A percentile compares a stretch with the other conserved stretches of the same genome.
Evolutionary conservation across 2,888 invertebrate species (phyloP).

Genomic region (Tetranychus truncatus): DNA sequence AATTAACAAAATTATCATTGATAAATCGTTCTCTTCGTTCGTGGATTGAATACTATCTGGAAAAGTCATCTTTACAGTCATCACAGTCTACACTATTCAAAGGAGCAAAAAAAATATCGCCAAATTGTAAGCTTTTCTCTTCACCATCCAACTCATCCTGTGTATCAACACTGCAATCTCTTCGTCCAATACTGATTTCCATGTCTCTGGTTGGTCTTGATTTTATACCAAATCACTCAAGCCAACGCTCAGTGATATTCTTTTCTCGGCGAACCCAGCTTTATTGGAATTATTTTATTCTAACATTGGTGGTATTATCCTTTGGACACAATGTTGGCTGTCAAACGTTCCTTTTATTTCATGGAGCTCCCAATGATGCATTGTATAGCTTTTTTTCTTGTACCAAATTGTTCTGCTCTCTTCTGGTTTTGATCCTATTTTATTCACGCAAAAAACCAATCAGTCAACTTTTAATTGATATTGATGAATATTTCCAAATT

Average conservation of each 20-base stretch:
- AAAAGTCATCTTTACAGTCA: not conserved
- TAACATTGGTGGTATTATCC: not conserved
- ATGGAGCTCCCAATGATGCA: not conserved
- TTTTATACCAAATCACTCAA: not conserved
- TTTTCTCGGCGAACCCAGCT: not conserved
- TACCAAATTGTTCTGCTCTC: slow-evolving; percentile 3
- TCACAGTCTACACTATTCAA: not conserved
- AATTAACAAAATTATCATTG: not conserved
- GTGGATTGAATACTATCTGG: not conserved
- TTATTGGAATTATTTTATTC: slow-evolving; percentile 4
- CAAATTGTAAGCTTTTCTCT: not conserved
- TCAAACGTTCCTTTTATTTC: not conserved
- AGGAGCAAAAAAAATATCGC: not conserved
- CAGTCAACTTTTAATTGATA: not conserved
- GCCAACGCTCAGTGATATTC: not conserved
- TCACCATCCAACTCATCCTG: not conserved
- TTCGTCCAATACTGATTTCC: not conserved
- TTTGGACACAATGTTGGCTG: not conserved
- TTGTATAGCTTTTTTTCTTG: not conserved
- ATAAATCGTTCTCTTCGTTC: not conserved
- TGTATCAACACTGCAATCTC: not conserved
- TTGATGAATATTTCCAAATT: slow-evolving; percentile 2
- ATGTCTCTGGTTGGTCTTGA: slow-evolving; percentile 9
- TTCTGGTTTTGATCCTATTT: not conserved
- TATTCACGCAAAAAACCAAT: not conserved